phyloP scores from a whole-genome alignment of 2,888 invertebrate genomes.

The Drosophila fungiperda region DNA sequence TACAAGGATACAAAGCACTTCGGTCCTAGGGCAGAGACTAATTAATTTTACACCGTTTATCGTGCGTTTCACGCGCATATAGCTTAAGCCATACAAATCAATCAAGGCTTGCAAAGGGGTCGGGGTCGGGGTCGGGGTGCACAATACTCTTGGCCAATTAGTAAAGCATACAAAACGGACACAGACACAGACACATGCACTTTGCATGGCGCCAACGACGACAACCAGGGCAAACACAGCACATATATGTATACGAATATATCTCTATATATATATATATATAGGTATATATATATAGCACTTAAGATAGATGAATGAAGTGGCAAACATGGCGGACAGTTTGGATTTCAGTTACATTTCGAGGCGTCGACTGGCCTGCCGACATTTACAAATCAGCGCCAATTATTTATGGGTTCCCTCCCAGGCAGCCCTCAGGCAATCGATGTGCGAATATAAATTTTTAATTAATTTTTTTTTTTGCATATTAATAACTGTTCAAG shows the following conservation, averaged over 20 bases:
- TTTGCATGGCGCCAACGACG: slow-evolving; percentile 71
- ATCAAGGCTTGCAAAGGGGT: slow-evolving; percentile 42
- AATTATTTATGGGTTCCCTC: slow-evolving; percentile 60
- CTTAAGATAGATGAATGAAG: slow-evolving; percentile 80
- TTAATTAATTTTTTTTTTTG: slow-evolving; percentile 60
- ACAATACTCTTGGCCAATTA: slow-evolving; percentile 60
- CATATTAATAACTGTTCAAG: slow-evolving; percentile 27
- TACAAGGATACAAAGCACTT: slow-evolving; percentile 13
- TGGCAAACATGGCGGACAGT: slow-evolving; percentile 73
- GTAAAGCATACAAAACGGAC: slow-evolving; percentile 64
- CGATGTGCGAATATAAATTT: slow-evolving; percentile 1
- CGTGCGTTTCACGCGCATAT: slow-evolving; percentile 64
- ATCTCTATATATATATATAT: not conserved
- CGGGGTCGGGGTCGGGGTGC: not conserved
- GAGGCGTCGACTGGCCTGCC: slow-evolving; percentile 57
- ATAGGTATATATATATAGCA: slow-evolving; percentile 42
- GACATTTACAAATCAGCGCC: slow-evolving; percentile 75
- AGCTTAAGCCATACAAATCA: slow-evolving; percentile 75
- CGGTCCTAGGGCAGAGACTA: slow-evolving; percentile 52
- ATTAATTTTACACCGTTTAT: slow-evolving; percentile 78
- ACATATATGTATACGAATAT: not conserved
- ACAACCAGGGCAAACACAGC: slow-evolving; percentile 28
- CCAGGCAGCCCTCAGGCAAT: slow-evolving; percentile 8
- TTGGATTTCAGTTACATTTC: slow-evolving; percentile 55
- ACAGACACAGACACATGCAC: slow-evolving; percentile 46